Evolutionary conservation across 1,140 invertebrate genomes (phyloP), one percentile per base, ranked within the genome.

Genomic region (Eciton burchellii): DNA sequence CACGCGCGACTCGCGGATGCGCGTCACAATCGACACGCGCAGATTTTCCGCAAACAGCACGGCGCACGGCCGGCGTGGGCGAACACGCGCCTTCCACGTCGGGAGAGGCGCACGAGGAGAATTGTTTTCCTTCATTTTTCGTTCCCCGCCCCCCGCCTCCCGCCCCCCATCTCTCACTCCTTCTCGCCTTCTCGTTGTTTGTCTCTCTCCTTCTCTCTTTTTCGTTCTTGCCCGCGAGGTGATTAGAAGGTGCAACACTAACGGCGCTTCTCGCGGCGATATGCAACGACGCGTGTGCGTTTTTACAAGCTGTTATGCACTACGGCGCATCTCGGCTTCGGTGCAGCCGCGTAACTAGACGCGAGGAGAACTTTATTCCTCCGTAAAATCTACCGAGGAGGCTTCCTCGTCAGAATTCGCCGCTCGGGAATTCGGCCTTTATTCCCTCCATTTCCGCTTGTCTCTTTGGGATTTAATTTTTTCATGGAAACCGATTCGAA

Each of bases 11-110:
- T 52, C 79, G 56, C 41, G 49, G 68, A 74, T 54, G 70, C 79
- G 79, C 59, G 56, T 52, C 79, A 82, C 68, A 54, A 72, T 81
- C 79, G 68, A 72, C 66, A 81, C 70, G 70, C 68, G 68, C 79
- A 74, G 74, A 82, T 82, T 82, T 79, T 79, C 74, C 74, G 74
- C 74, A 79, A 79, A 79, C 63, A 76, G 72, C 72, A 65, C 74
- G 74, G 21, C 74, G 54, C 62, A 21, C 14, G 14, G 49, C 49
- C 49, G 21, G 29, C 72, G 43, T 16, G 56, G 6, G 26, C 19
- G 59, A 29, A 35, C 29, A 45, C 63, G 21, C 62, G 63, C 47
- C 49, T 43, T 3, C 45, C 45, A 43, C 35, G 12, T 52, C 29
- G 41, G 6, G 4, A 9, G 71, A 74, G 52, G 26, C 56, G 29